A percentile compares a stretch with the other conserved stretches of the same genome.
These are phyloP conservation scores for Hemiscyllium ocellatum DNA, from an alignment of 2,113 vertebrate species.

Conservation along the genomic window DNA sequence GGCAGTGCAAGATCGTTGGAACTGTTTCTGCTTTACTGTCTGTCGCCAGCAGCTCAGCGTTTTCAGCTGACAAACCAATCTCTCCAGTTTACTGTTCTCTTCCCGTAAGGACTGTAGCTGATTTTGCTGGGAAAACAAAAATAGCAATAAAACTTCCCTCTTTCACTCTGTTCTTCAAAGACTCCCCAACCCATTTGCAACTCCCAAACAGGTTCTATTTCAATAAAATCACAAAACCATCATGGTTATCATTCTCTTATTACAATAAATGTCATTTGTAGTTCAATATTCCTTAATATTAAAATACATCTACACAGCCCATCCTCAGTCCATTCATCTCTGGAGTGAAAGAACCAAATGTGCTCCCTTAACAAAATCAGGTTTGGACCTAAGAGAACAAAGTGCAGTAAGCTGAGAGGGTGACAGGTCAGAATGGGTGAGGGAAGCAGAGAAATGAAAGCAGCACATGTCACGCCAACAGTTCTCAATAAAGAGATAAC, in stretches of 20 bases:
- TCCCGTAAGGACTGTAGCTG: constrained; percentile 49
- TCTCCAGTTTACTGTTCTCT: constrained; percentile 51
- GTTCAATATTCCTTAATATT: not conserved
- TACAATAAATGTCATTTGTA: not conserved
- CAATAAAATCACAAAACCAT: not conserved
- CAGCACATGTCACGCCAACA: too few relatives aligned
- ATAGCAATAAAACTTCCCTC: not conserved
- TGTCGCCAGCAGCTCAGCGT: constrained; percentile 55
- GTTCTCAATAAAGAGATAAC: too few relatives aligned
- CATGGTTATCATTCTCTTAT: not conserved
- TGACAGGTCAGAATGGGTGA: too few relatives aligned
- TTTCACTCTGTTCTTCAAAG: not conserved
- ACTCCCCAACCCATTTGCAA: too few relatives aligned
- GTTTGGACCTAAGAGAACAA: too few relatives aligned
- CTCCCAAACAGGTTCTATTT: not conserved
- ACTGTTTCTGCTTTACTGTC: constrained; percentile 48
- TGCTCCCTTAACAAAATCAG: not conserved
- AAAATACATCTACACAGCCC: not conserved
- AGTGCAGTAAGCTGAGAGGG: too few relatives aligned
- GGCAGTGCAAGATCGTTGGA: constrained; percentile 51
- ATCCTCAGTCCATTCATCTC: not conserved
- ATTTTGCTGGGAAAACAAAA: constrained; percentile 49
- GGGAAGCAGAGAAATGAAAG: too few relatives aligned
- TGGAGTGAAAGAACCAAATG: not conserved
- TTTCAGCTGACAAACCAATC: constrained; percentile 54